phyloP scores from a whole-genome alignment of 2,888 invertebrate genomes.

The Metalampra italica region DNA sequence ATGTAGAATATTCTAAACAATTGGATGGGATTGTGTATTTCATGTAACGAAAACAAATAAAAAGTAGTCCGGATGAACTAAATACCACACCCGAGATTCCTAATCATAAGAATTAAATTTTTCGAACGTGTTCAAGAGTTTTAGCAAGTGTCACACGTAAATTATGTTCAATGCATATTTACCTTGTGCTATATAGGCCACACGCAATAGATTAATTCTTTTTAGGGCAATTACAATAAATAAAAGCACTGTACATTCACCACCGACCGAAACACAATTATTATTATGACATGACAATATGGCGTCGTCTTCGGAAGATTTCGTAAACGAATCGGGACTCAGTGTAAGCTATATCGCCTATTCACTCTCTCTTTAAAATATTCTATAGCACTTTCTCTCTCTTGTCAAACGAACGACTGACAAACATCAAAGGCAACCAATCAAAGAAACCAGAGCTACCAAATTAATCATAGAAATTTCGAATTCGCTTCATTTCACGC shows the following conservation, averaged over 20 bases:
- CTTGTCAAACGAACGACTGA: conserved; percentile 17
- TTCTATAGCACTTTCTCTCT: conserved; percentile 22
- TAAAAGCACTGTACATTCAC: conserved; percentile 38
- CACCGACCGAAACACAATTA: conserved; percentile 58
- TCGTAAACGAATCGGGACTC: conserved; percentile 32
- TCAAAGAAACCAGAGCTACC: background rate
- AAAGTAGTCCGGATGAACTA: conserved; percentile 51
- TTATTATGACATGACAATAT: conserved; percentile 72
- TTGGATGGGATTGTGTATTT: conserved; percentile 31
- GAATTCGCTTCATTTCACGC: conserved; percentile 22
- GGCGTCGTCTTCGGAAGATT: conserved; percentile 47
- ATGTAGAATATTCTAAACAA: conserved; percentile 31
- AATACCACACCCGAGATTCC: conserved; percentile 62
- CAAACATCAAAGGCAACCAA: conserved; percentile 23
- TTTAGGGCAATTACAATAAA: conserved; percentile 26
- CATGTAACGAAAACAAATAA: conserved; percentile 66
- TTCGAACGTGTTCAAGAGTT: background rate
- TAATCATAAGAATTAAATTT: background rate
- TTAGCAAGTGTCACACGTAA: background rate
- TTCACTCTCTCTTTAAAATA: conserved; percentile 16
- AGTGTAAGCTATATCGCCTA: conserved; percentile 24
- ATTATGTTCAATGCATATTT: conserved; percentile 18
- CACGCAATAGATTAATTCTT: conserved; percentile 28
- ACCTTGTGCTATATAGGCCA: conserved; percentile 47
- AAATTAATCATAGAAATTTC: background rate